These are phyloP conservation scores for Ctenopoma kingsleyae DNA, from an alignment of 2,797 vertebrate genomes.

Conservation along the genomic window DNA sequence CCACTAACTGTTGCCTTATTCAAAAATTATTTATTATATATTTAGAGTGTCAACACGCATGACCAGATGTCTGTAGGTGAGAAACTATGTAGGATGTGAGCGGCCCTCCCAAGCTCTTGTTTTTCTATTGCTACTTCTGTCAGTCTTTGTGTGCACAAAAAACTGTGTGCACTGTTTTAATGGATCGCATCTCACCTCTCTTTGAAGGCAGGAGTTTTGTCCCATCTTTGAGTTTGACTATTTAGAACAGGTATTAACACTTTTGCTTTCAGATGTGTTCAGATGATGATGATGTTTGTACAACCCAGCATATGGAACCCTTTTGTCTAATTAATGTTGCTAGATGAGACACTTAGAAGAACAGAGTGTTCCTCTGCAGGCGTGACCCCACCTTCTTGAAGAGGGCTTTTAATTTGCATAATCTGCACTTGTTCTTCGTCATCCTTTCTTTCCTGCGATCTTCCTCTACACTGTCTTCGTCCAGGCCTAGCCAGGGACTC, in stretches of 20 bases:
- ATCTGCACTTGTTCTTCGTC: conserved; percentile 72
- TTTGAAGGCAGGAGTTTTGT: neutral
- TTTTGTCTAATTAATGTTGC: conserved; percentile 3
- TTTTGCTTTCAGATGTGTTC: neutral
- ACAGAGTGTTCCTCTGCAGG: conserved; percentile 76
- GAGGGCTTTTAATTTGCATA: conserved; percentile 82
- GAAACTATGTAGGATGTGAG: neutral
- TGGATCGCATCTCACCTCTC: neutral
- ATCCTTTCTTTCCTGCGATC: conserved; percentile 49
- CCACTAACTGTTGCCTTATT: neutral
- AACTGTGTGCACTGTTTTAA: no score
- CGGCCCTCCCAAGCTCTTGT: neutral
- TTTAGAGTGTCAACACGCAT: neutral
- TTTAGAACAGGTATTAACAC: neutral
- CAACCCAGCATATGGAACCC: neutral
- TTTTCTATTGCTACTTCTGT: neutral
- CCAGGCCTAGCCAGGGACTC: conserved; percentile 90
- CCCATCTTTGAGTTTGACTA: neutral
- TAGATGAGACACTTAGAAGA: conserved; percentile 60
- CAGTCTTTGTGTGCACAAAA: neutral
- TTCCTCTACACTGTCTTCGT: conserved; percentile 52
- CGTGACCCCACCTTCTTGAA: conserved; percentile 81
- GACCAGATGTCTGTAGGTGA: neutral
- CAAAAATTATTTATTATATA: no score
- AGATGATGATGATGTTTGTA: neutral